These are phyloP conservation scores for Panulirus ornatus DNA, from an alignment of 1,140 invertebrate species.

Conservation along the genomic window DNA sequence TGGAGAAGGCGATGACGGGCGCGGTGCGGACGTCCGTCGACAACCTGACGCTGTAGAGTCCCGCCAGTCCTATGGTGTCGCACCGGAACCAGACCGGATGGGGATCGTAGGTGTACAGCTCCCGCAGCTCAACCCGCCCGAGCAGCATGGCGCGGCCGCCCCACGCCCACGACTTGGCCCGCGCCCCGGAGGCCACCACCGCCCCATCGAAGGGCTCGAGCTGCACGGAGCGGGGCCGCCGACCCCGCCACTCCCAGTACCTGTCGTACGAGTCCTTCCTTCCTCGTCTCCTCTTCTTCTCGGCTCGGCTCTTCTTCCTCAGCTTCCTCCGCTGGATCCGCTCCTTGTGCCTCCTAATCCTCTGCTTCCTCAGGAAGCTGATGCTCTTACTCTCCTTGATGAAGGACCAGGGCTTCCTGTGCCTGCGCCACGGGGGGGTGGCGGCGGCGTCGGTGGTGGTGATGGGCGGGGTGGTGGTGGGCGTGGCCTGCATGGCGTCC, in stretches of 20 bases:
- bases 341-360: conserved; percentile 15
- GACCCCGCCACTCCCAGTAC: conserved; percentile 19
- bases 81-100: conserved; percentile 21
- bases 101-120: background rate
- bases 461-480: background rate
- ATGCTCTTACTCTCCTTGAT: background rate
- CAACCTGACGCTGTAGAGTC: conserved; percentile 30
- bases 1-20: conserved; percentile 3
- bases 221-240: too few species aligned
- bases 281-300: conserved; percentile 9
- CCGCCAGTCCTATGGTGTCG: conserved; percentile 23
- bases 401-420: conserved; percentile 1
- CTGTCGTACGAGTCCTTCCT: background rate
- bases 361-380: background rate
- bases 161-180: conserved; percentile 8
- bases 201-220: too few species aligned
- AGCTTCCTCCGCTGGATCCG: background rate
- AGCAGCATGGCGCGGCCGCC: conserved; percentile 22
- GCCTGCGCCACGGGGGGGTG: background rate
- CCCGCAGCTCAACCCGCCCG: background rate
- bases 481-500: background rate
- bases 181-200: background rate
- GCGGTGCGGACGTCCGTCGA: background rate
- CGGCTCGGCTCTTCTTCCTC: background rate
- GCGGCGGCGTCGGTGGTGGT: background rate